These are phyloP conservation scores for Philaenus spumarius DNA, from an alignment of 1,140 invertebrate genomes.

Conservation along the genomic window DNA sequence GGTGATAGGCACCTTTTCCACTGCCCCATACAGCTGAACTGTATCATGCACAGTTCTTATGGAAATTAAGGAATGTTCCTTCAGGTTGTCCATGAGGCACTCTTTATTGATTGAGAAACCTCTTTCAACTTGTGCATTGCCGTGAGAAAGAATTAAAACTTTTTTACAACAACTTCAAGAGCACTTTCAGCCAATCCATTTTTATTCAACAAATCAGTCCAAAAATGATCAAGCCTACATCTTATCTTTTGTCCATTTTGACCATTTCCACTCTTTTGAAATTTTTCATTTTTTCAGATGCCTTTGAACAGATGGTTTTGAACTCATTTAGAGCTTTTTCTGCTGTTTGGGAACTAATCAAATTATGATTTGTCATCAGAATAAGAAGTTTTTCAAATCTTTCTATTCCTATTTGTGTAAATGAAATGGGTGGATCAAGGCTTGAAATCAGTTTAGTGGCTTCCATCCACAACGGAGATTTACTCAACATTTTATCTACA, in stretches of 20 bases:
- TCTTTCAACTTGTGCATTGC: slow-evolving; percentile 26
- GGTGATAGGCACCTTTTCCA: slow-evolving; percentile 7
- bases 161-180: not conserved
- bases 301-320: not conserved
- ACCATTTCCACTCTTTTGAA: not conserved
- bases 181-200: slow-evolving; percentile 7
- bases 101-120: slow-evolving; percentile 29
- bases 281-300: no score
- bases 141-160: slow-evolving; percentile 21
- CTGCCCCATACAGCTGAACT: not conserved
- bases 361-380: not conserved
- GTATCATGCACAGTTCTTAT: slow-evolving; percentile 24
- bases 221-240: slow-evolving; percentile 3
- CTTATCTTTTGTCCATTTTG: not conserved
- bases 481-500: slow-evolving; percentile 4
- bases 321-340: not conserved
- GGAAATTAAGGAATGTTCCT: slow-evolving; percentile 23
- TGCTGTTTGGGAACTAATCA: not conserved
- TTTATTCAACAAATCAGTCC: slow-evolving; percentile 18
- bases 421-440: slow-evolving; percentile 9
- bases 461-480: slow-evolving; percentile 4
- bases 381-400: not conserved
- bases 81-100: slow-evolving; percentile 26
- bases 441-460: slow-evolving; percentile 8
- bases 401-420: not conserved